Evolutionary conservation across 1,140 invertebrate genomes (phyloP).

Genomic region (Ditylenchus dipsaci): DNA sequence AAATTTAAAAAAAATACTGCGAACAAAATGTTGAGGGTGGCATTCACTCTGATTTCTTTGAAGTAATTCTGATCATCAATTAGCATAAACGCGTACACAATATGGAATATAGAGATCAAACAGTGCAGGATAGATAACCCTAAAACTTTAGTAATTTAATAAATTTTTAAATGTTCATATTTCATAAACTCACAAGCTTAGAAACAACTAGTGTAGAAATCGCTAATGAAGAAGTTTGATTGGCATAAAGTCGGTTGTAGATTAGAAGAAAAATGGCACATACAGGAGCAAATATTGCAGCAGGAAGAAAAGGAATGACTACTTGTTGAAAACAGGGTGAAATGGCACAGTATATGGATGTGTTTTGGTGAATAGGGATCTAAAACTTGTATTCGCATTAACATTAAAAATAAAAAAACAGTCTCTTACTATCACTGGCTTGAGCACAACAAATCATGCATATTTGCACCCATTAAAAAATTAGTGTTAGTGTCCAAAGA

Average conservation of each 20-base stretch:
- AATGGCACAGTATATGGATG: background rate
- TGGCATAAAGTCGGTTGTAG: background rate
- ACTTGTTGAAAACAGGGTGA: background rate
- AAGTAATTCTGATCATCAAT: background rate
- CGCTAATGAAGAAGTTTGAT: background rate
- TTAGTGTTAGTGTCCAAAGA: too few species aligned
- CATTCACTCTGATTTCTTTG: background rate
- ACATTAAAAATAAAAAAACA: too few species aligned
- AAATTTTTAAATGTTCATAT: too few species aligned
- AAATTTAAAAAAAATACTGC: background rate
- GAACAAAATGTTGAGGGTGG: background rate
- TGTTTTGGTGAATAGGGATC: too few species aligned
- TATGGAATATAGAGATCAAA: background rate
- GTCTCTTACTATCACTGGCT: too few species aligned
- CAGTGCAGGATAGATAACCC: background rate
- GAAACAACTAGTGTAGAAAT: background rate
- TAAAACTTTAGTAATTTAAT: background rate
- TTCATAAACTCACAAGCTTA: background rate
- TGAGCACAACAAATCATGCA: too few species aligned
- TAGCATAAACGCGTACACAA: background rate
- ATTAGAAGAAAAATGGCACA: background rate
- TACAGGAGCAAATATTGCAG: background rate
- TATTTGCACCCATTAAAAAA: too few species aligned
- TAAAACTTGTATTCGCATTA: too few species aligned
- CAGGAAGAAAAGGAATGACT: background rate